Conservation (phyloP, 2,113 vertebrate species). For the Pachypanchax playfairii region DNA sequence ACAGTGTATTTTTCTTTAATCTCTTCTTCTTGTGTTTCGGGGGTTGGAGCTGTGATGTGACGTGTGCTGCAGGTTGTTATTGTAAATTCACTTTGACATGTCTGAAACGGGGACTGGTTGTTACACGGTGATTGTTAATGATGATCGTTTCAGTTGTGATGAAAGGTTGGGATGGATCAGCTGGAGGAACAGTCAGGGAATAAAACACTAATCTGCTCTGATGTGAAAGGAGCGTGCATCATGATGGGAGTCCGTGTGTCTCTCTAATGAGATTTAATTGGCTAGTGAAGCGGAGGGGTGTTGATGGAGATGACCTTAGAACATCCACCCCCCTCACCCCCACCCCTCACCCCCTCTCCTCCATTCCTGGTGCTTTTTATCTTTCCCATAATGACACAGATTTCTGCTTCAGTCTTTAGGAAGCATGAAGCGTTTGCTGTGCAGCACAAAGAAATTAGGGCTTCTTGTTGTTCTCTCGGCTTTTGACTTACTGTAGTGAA, state of each 20-base stretch:
- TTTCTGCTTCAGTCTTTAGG: too few species aligned
- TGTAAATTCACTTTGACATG: not conserved
- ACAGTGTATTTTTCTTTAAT: too few species aligned
- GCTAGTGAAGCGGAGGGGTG: constrained; percentile 57
- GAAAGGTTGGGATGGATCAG: constrained; percentile 24
- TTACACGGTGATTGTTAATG: not conserved
- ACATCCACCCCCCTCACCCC: constrained; percentile 29
- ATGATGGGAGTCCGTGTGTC: constrained; percentile 40
- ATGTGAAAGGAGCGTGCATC: constrained; percentile 31
- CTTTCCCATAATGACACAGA: not conserved
- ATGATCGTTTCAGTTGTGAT: constrained; percentile 1
- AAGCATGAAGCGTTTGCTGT: constrained; percentile 1
- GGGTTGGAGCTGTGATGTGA: too few species aligned
- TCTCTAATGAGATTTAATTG: constrained; percentile 72
- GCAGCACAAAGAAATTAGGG: constrained; percentile 27
- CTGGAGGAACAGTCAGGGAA: constrained; percentile 35
- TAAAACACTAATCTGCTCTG: constrained; percentile 35
- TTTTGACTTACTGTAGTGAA: constrained; percentile 48
- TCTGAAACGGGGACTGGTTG: not conserved
- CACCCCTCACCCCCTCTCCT: too few species aligned
- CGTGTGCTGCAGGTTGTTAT: not conserved
- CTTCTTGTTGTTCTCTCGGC: constrained; percentile 54
- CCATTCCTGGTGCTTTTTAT: constrained; percentile 37
- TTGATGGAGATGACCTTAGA: constrained; percentile 59
- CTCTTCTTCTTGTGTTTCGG: too few species aligned